phyloP scores from a whole-genome alignment of 1,140 invertebrate species.

The Triops cancriformis region DNA sequence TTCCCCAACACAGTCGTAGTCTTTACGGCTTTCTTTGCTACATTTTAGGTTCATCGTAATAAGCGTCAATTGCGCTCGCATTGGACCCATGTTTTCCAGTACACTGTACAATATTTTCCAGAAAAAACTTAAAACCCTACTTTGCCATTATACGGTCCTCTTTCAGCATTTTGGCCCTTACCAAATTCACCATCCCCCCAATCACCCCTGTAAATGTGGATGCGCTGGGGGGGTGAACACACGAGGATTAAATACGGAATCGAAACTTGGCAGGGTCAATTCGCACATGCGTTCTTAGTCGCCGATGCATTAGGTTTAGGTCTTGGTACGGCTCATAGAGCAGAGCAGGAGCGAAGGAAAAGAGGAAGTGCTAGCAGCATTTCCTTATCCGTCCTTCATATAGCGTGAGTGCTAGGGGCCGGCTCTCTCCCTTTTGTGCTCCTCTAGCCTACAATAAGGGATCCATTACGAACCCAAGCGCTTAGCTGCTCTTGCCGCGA shows the following conservation, averaged over 20 bases:
- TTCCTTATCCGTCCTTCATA: slow-evolving; percentile 13
- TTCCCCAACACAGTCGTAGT: neutral
- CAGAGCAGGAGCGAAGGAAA: neutral
- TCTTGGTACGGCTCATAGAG: neutral
- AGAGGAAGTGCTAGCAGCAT: slow-evolving; percentile 12
- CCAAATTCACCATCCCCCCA: neutral
- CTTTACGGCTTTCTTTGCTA: neutral
- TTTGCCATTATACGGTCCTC: neutral
- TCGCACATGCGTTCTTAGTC: neutral
- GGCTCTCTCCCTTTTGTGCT: neutral
- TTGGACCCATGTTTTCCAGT: no score
- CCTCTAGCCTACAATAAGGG: neutral
- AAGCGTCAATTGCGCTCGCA: neutral
- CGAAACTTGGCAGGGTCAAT: slow-evolving; percentile 13
- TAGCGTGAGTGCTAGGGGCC: neutral
- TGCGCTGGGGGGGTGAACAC: neutral
- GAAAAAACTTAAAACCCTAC: neutral
- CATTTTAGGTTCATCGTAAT: neutral
- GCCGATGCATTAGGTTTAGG: neutral
- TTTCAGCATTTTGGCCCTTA: neutral
- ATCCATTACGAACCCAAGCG: neutral
- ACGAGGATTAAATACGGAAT: neutral
- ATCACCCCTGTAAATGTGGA: neutral
- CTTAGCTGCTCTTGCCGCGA: neutral
- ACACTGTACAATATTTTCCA: no score